Evolutionary conservation across 2,113 vertebrate genomes (phyloP).

Genomic region (Hyperopisus bebe): DNA sequence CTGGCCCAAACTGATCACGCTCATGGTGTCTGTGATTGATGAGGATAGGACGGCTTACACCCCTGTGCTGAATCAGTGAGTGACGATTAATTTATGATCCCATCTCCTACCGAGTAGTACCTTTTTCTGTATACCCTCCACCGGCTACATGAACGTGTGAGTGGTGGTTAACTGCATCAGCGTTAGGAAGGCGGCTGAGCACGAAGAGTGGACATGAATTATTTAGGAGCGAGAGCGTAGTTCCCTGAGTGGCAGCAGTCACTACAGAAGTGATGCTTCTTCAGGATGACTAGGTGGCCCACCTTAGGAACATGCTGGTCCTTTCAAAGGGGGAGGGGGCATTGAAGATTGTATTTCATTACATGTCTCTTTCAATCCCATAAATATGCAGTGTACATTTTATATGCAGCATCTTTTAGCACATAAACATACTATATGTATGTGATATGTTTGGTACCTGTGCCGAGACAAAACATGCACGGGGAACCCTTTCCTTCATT

Average conservation of each 20-base stretch:
- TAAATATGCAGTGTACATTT: not conserved
- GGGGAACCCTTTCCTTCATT: not conserved
- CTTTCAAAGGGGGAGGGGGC: not conserved
- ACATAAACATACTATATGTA: not conserved
- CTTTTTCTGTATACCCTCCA: not conserved
- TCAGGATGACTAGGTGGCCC: not conserved
- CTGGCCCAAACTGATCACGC: slow-evolving; percentile 88
- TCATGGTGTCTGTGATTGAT: slow-evolving; percentile 90
- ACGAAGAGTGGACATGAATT: not conserved
- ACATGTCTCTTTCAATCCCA: not conserved
- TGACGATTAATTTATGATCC: slow-evolving; percentile 25
- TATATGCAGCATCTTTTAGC: not conserved
- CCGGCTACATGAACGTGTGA: not conserved
- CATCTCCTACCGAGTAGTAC: not conserved
- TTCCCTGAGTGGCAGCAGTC: not conserved
- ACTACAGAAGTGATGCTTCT: not conserved
- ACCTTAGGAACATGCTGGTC: not conserved
- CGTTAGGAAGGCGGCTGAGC: not conserved
- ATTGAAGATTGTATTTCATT: not conserved
- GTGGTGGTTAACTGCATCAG: not conserved
- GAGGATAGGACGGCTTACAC: slow-evolving; percentile 86
- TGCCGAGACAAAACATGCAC: not conserved
- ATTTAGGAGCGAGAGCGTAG: not conserved
- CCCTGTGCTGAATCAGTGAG: slow-evolving; percentile 87
- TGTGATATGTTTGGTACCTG: not conserved